Percentiles rank a stretch among this genome's conserved stretches.
phyloP scores from a whole-genome alignment of 2,113 vertebrate species.

The Microtus montanus region DNA sequence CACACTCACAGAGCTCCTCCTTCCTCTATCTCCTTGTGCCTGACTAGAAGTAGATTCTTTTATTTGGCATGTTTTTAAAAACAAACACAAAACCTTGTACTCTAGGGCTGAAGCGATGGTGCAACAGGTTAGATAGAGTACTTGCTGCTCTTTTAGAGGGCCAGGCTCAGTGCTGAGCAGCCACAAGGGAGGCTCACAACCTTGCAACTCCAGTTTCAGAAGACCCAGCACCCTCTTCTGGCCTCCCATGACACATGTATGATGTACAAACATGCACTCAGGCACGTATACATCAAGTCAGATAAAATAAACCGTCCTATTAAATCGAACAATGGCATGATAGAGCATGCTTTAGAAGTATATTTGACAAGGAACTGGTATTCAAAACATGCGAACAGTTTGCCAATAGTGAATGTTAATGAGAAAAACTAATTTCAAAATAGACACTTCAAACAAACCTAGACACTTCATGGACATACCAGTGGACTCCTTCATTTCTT shows the following conservation, averaged over 20 bases:
- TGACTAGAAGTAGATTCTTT: neutral
- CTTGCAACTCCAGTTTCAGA: no score
- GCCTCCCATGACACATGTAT: neutral
- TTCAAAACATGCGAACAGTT: neutral
- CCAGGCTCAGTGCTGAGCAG: neutral
- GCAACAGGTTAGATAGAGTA: no score
- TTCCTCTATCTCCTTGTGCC: neutral
- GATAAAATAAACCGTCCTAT: neutral
- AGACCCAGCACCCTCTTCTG: neutral
- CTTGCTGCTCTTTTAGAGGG: neutral
- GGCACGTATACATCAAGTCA: no score
- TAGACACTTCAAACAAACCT: neutral
- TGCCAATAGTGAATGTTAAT: neutral
- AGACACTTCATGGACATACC: neutral
- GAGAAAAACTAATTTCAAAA: slow-evolving; percentile 1
- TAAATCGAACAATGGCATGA: neutral
- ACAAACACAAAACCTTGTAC: neutral
- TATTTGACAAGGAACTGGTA: neutral
- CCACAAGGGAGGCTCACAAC: neutral
- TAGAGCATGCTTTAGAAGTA: neutral
- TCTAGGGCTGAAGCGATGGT: neutral
- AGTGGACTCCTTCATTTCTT: neutral
- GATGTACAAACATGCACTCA: no score
- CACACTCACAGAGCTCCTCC: neutral
- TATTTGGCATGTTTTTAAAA: neutral